Base-by-base conservation (phyloP, 1,140 invertebrate genomes). In the Nephila pilipes region DNA sequence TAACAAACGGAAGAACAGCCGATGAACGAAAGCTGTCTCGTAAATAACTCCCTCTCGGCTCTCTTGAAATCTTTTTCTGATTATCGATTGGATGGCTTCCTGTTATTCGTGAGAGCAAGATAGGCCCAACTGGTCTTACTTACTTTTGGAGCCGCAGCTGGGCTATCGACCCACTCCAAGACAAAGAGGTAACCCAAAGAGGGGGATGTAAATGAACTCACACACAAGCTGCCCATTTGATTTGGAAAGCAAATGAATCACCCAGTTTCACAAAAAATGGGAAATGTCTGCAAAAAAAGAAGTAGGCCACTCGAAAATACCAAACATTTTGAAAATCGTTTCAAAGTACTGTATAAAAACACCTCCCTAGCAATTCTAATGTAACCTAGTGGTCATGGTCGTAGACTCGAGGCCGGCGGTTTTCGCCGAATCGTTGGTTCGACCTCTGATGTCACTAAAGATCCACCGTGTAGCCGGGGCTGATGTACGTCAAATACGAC, bases 41-140 rank as follows among this genome's bases (percentile, higher is more conserved):
- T 79, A 89, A 89, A 57, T 89, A 89, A 79, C 63, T 55, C 65
- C 25, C 25, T n/a, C 25, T 38, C 20, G n/a, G n/a, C n/a, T n/a
- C 36, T 69, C 83, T 87, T 87, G n/a, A 89, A 89, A 89, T 89
- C 46, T 79, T 89, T 80, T 89, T 79, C 87, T 89, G 87, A 79
- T 89, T 79, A 89, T 89, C 87, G 87, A 89, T 89, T 89, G 87
- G 25, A 29, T 14, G 25, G 29, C n/a, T 46, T 89, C 63, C 38
- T 75, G 65, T 89, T 89, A 89, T 89, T 89, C 38, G 87, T 46
- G n/a, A 75, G 85, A 25, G 32, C 55, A 60, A 87, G 58, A 87
- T 63, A 29, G 29, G 22, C 36, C 57, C 60, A 36, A 87, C 85
- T 65, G 54, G 87, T 89, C 38, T 79, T 89, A 89, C 65, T 87